Base-by-base conservation (phyloP, 1,140 invertebrate genomes). In the Drosophila tropicalis region DNA sequence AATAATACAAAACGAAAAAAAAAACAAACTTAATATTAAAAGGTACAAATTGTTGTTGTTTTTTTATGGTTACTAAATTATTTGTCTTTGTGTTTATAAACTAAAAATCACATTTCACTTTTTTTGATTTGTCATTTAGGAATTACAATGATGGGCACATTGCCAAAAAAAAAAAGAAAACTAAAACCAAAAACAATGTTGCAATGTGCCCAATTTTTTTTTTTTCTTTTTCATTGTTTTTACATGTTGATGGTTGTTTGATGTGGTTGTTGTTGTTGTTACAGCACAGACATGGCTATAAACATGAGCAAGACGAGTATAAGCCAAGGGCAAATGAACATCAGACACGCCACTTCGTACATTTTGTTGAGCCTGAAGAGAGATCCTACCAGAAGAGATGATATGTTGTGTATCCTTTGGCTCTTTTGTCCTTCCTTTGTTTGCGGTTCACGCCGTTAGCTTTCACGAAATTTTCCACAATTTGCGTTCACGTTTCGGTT, bases 261-360 rank as follows among this genome's bases (percentile, higher is more conserved):
- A 12, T 54, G 44, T 47, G 22, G 63, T 32, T 60, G 70, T 62
- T 54, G 62, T 29, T 67, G 29, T 29, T 67, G 29, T 63, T 76
- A 91, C 62, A 91, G 75, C 57, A 91, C 84, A 56, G 90, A 79
- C 90, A 91, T 91, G 58, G 90, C 90, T 75, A 90, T 84, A 67
- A 91, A 71, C 89, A 91, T 90, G 15, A 91, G 72, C 73, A 91
- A 70, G 34, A 91, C 84, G 62, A 91, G 62, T 62, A 86, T 78
- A 64, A 91, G 72, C 90, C 90, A 90, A 78, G 90, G 90, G 76
- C 79, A 90, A 70, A 91, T 91, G 77, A 91, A 91, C 87, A 91
- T 90, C 58, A 91, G 67, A 60, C 90, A 91, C 64, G 85, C 84
- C 25, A 91, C 90, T 76, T 91, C 90, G 65, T 87, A 78, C 90